Conservation (phyloP, 1,140 invertebrate species). For the Dendrolimus kikuchii region DNA sequence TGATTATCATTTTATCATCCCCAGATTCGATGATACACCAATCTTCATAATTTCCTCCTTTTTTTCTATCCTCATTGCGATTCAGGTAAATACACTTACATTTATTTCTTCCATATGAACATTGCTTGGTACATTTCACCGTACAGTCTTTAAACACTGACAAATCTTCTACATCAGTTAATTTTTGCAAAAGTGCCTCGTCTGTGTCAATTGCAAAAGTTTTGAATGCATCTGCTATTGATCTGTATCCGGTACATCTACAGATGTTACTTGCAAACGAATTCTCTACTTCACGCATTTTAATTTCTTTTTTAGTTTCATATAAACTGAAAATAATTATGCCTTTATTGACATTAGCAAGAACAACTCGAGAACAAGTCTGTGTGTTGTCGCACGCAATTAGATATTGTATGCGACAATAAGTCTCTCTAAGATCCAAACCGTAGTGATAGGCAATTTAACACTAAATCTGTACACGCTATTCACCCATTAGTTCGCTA, state of each 20-base stretch:
- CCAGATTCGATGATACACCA: conserved; percentile 38
- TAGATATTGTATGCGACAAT: too few species aligned
- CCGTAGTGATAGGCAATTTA: too few species aligned
- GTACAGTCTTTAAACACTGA: conserved; percentile 34
- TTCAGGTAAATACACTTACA: too few species aligned
- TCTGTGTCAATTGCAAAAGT: conserved; percentile 37
- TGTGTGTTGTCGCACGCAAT: too few species aligned
- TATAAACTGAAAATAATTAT: conserved; percentile 27
- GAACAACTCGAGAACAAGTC: too few species aligned
- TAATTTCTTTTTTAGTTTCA: conserved; percentile 56
- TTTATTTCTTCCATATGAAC: conserved; percentile 2
- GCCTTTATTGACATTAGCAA: too few species aligned
- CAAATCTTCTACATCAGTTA: conserved; percentile 70
- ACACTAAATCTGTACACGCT: too few species aligned
- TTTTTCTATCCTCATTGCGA: not conserved
- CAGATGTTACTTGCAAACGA: conserved; percentile 88
- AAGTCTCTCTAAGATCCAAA: too few species aligned
- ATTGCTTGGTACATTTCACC: conserved; percentile 28
- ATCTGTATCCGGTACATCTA: conserved; percentile 89
- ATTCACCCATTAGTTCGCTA: too few species aligned
- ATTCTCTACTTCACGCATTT: conserved; percentile 81
- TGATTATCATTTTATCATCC: conserved; percentile 23
- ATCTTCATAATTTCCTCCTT: conserved; percentile 17
- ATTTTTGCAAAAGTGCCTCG: conserved; percentile 29
- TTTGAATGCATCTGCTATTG: conserved; percentile 84